These are phyloP conservation scores for Eupithecia abbreviata DNA, from an alignment of 2,888 invertebrate species.

Conservation along the genomic window DNA sequence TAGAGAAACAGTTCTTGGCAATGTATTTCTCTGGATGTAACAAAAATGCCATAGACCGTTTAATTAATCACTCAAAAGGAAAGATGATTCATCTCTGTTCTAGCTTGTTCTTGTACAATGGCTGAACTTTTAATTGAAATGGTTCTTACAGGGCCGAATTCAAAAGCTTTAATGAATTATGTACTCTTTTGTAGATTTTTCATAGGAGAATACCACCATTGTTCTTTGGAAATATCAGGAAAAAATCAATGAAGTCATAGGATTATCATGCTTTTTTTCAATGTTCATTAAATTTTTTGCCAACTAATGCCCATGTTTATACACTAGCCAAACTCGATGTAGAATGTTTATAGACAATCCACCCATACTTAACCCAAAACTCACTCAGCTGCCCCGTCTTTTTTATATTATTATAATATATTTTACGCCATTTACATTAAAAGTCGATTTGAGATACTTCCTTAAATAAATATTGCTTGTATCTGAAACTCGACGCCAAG, in stretches of 20 bases:
- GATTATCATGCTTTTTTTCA: not conserved
- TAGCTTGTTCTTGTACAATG: conserved; percentile 21
- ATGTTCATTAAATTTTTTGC: not conserved
- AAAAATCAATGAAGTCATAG: not conserved
- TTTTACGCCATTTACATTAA: too few relatives aligned
- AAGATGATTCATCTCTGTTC: conserved; percentile 31
- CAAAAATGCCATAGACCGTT: conserved; percentile 25
- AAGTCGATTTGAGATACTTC: too few relatives aligned
- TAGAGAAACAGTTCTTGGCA: conserved; percentile 22
- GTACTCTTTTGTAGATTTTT: not conserved
- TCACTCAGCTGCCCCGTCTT: too few relatives aligned
- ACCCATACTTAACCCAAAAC: too few relatives aligned
- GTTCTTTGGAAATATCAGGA: not conserved
- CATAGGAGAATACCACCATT: not conserved
- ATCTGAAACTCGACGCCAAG: too few relatives aligned
- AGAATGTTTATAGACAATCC: too few relatives aligned
- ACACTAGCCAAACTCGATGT: too few relatives aligned
- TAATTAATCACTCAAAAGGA: conserved; percentile 37
- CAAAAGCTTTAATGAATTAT: not conserved
- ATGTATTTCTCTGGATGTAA: conserved; percentile 16
- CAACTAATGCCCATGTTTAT: not conserved
- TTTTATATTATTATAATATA: too few relatives aligned
- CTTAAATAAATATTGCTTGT: too few relatives aligned
- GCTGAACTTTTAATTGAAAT: conserved; percentile 32
- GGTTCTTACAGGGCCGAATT: conserved; percentile 30